Percentiles rank a stretch among this genome's conserved stretches.
phyloP scores from a whole-genome alignment of 2,888 invertebrate species.

The Dasypolia templi region DNA sequence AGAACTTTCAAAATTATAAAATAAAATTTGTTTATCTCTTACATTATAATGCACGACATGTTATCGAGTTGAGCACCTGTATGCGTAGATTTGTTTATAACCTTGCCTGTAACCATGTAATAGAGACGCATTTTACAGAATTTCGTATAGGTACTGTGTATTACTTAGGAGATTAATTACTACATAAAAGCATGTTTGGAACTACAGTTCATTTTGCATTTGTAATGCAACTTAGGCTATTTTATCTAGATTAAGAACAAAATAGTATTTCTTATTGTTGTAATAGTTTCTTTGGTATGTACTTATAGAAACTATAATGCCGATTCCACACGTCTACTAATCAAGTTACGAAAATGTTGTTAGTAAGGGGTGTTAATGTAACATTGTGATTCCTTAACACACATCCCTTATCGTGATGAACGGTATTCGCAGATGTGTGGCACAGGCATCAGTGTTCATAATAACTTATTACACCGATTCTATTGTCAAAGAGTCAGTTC shows the following conservation, averaged over 20 bases:
- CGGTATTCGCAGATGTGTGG: constrained; percentile 52
- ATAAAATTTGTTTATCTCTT: constrained; percentile 52
- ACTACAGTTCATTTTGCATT: constrained; percentile 66
- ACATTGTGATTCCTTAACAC: constrained; percentile 21
- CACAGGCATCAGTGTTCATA: constrained; percentile 59
- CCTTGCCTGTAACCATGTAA: constrained; percentile 72
- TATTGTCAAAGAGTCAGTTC: constrained; percentile 72
- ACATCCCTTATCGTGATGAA: constrained; percentile 34
- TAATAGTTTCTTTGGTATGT: constrained; percentile 73
- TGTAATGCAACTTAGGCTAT: constrained; percentile 76
- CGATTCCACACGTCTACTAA: constrained; percentile 52
- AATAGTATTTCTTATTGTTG: constrained; percentile 83
- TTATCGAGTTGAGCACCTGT: constrained; percentile 70
- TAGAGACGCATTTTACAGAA: constrained; percentile 65
- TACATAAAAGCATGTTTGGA: constrained; percentile 59
- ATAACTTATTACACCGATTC: constrained; percentile 83
- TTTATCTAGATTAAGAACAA: constrained; percentile 76
- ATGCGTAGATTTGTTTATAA: constrained; percentile 65
- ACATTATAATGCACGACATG: constrained; percentile 67
- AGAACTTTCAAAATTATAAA: constrained; percentile 65
- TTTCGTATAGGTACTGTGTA: constrained; percentile 63
- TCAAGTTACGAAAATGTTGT: constrained; percentile 37
- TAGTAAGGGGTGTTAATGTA: constrained; percentile 32
- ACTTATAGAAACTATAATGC: constrained; percentile 72
- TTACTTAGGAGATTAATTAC: constrained; percentile 71